These are phyloP conservation scores for Zophobas atratus DNA, from an alignment of 1,140 invertebrate genomes.

Conservation along the genomic window DNA sequence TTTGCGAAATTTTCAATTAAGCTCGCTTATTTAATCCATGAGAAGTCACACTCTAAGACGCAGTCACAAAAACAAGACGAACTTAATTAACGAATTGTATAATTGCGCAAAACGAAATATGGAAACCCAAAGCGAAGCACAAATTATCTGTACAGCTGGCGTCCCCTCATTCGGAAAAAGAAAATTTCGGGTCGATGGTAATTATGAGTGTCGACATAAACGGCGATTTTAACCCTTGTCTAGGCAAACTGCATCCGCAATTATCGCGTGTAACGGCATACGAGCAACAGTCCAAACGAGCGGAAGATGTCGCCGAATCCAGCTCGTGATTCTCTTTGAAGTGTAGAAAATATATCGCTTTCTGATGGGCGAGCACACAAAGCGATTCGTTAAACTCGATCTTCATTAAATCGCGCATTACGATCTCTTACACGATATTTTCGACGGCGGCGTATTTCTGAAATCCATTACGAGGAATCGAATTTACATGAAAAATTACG, in stretches of 20 bases:
- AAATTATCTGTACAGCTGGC: background rate
- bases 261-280: background rate
- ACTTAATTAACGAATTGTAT: conserved; percentile 14
- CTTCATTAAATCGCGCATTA: background rate
- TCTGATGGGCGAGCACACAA: background rate
- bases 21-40: conserved; percentile 10
- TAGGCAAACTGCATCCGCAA: conserved; percentile 10
- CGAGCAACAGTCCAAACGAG: background rate
- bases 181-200: no score
- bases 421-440: background rate
- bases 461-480: background rate
- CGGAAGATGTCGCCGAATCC: background rate
- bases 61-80: background rate
- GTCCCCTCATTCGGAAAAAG: no score
- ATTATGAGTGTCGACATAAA: no score
- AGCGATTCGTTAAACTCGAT: background rate
- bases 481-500: background rate
- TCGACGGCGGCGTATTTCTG: no score
- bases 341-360: background rate
- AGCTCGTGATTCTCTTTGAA: no score
- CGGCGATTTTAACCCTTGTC: no score
- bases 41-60: background rate
- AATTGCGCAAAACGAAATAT: conserved; percentile 2
- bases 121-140: background rate
- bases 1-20: conserved; percentile 5